phyloP scores from a whole-genome alignment of 2,113 vertebrate species.

The Pandion haliaetus region DNA sequence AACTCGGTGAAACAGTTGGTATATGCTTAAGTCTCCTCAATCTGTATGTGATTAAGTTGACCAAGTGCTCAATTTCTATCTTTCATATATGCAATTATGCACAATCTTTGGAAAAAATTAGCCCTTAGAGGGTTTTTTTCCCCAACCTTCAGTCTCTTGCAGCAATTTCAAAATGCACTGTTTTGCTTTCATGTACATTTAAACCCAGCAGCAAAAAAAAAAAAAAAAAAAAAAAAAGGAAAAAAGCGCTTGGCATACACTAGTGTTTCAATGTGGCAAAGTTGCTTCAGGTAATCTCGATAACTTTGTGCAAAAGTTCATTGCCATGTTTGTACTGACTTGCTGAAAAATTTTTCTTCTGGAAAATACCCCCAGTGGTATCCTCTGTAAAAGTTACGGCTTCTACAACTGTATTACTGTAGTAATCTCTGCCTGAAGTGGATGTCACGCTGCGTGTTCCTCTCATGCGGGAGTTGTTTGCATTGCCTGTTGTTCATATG shows the following conservation, averaged over 20 bases:
- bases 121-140: not conserved
- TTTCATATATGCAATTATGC: not conserved
- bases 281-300: slow-evolving; percentile 13
- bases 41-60: not conserved
- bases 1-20: not conserved
- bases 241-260: slow-evolving; percentile 1
- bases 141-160: not conserved
- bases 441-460: not conserved
- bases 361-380: not conserved
- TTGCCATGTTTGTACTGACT: slow-evolving; percentile 11
- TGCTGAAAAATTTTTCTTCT: slow-evolving; percentile 7
- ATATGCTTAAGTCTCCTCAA: not conserved
- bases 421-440: slow-evolving; percentile 38
- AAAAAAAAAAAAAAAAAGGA: not conserved
- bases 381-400: slow-evolving; percentile 12
- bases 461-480: not conserved
- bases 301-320: slow-evolving; percentile 22
- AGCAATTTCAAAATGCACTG: not conserved
- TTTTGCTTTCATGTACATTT: slow-evolving; percentile 32
- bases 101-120: not conserved
- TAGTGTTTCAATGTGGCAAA: slow-evolving; percentile 31
- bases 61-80: slow-evolving; percentile 8
- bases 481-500: slow-evolving; percentile 14
- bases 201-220: not conserved
- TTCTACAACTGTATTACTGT: not conserved